Conservation (phyloP, 2,888 invertebrate species). For the Panzeria rudis region DNA sequence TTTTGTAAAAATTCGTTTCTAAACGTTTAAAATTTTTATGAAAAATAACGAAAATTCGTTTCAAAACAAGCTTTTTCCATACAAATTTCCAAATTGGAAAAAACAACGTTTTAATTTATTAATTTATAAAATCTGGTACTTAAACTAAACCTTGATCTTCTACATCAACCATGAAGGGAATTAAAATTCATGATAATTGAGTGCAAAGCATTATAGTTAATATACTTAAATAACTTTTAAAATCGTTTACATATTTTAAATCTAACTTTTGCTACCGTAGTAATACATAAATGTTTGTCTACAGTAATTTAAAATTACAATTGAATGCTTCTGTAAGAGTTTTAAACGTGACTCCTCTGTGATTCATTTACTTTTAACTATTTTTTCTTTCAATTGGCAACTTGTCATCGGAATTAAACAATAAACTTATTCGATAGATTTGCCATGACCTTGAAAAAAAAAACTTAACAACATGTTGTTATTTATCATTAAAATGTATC, state of each 20-base stretch:
- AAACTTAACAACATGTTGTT: conserved; percentile 24
- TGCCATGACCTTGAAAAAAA: conserved; percentile 61
- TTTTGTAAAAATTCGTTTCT: too few relatives aligned
- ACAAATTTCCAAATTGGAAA: too few relatives aligned
- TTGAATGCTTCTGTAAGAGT: conserved; percentile 1
- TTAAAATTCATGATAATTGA: not conserved
- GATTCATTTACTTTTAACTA: conserved; percentile 21
- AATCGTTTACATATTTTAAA: conserved; percentile 16
- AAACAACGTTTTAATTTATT: too few relatives aligned
- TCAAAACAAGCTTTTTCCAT: too few relatives aligned
- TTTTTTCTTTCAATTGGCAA: conserved; percentile 48
- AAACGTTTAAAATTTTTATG: too few relatives aligned
- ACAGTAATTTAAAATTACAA: conserved; percentile 20
- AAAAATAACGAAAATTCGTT: too few relatives aligned
- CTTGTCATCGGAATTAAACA: conserved; percentile 48
- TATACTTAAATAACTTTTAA: not conserved
- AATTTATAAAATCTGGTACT: too few relatives aligned
- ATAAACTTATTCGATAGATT: conserved; percentile 46
- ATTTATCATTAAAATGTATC: not conserved
- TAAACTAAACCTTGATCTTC: not conserved
- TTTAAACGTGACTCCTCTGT: conserved; percentile 18
- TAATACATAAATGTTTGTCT: not conserved
- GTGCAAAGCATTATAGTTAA: not conserved
- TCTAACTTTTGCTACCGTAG: conserved; percentile 16
- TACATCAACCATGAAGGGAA: not conserved